Percentiles rank a stretch among this genome's conserved stretches.
Conservation (phyloP, 2,797 vertebrate species). For the Sarcoramphus papa region DNA sequence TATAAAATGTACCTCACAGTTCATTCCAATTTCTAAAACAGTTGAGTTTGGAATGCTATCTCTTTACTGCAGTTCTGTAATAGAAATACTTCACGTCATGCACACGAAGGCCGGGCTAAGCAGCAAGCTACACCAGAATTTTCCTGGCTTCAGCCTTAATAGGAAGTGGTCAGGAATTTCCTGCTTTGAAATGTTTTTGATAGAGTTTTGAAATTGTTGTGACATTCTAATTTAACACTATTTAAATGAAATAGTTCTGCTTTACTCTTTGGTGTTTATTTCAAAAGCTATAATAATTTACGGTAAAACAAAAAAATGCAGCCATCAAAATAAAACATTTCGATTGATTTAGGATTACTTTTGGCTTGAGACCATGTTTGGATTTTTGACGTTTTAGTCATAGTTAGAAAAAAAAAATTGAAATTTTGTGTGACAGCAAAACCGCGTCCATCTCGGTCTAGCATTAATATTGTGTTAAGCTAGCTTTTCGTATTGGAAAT, state of each 20-base stretch:
- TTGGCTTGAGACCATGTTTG: neutral
- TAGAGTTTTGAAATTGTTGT: neutral
- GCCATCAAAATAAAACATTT: neutral
- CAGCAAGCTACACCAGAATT: neutral
- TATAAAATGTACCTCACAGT: neutral
- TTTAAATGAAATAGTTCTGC: neutral
- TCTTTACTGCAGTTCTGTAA: neutral
- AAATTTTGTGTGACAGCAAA: neutral
- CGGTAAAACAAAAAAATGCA: neutral
- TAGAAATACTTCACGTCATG: neutral
- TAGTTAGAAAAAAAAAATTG: neutral
- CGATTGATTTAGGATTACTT: neutral
- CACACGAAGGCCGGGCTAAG: neutral
- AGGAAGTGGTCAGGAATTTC: constrained; percentile 26
- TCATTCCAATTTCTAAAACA: neutral
- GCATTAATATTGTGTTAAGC: neutral
- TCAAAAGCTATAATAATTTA: neutral
- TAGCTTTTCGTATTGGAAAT: neutral
- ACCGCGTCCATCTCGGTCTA: neutral
- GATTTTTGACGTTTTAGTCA: neutral
- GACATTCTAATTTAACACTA: neutral
- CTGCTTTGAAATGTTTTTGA: neutral
- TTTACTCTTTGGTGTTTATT: neutral
- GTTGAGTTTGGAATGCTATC: neutral
- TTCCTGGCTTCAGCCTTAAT: constrained; percentile 10